phyloP scores from a whole-genome alignment of 2,113 vertebrate genomes.

The Campylomormyrus numenius region DNA sequence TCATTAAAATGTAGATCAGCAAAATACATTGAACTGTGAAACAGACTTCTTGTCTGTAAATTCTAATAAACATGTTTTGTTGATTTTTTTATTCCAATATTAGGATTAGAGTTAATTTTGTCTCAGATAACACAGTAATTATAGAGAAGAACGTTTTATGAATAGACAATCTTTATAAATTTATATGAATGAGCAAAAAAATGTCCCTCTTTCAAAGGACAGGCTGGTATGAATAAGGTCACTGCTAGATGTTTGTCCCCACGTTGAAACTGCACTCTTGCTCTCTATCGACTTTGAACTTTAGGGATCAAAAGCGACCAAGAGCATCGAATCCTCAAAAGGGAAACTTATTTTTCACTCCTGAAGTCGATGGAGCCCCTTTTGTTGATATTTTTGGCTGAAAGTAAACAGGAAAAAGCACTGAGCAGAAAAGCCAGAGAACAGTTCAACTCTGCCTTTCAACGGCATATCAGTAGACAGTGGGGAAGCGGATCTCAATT shows the following conservation, averaged over 20 bases:
- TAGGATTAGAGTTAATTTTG: background rate
- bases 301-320: slow-evolving; percentile 64
- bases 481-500: slow-evolving; percentile 88
- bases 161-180: slow-evolving; percentile 39
- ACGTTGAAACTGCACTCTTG: slow-evolving; percentile 32
- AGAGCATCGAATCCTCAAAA: slow-evolving; percentile 60
- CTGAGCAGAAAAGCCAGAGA: slow-evolving; percentile 72
- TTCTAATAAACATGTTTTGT: slow-evolving; percentile 5
- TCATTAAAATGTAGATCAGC: slow-evolving; percentile 35
- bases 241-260: slow-evolving; percentile 56
- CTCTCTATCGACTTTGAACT: slow-evolving; percentile 59
- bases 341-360: slow-evolving; percentile 56
- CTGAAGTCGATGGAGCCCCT: slow-evolving; percentile 57
- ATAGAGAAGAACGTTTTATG: background rate
- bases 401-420: slow-evolving; percentile 54
- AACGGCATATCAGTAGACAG: slow-evolving; percentile 93
- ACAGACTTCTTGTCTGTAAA: slow-evolving; percentile 8
- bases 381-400: slow-evolving; percentile 56
- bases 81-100: slow-evolving; percentile 5
- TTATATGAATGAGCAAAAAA: slow-evolving; percentile 46
- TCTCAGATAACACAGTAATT: background rate
- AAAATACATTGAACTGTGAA: slow-evolving; percentile 12
- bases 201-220: slow-evolving; percentile 64
- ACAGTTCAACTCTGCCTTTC: slow-evolving; percentile 86
- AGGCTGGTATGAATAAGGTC: slow-evolving; percentile 61